Conservation (phyloP, 2,888 invertebrate species). For the Macropis europaea region DNA sequence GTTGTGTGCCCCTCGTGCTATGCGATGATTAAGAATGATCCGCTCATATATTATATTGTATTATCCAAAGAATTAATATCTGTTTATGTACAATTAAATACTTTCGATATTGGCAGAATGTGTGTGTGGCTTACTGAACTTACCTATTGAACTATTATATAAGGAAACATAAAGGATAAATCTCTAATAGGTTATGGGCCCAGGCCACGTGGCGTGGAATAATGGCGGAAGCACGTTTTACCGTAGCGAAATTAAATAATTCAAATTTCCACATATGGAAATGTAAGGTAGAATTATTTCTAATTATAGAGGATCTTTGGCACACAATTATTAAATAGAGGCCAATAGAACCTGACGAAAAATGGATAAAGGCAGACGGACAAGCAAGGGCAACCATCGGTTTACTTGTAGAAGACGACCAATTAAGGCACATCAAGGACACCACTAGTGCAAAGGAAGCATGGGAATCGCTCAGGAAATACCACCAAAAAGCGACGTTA, state of each 20-base stretch:
- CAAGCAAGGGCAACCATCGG: slow-evolving; percentile 17
- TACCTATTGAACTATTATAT: too few relatives aligned
- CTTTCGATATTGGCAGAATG: too few relatives aligned
- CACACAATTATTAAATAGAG: not conserved
- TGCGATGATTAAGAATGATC: too few relatives aligned
- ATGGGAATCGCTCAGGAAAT: slow-evolving; percentile 6
- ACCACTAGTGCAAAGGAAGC: not conserved
- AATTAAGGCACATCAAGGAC: not conserved
- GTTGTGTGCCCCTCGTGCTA: too few relatives aligned
- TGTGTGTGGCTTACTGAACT: too few relatives aligned
- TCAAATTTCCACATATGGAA: slow-evolving; percentile 6
- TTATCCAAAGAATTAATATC: too few relatives aligned
- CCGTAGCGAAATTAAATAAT: slow-evolving; percentile 15
- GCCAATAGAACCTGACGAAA: not conserved
- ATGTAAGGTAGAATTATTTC: not conserved
- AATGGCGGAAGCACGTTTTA: slow-evolving; percentile 3
- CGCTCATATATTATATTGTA: too few relatives aligned
- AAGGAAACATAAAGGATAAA: too few relatives aligned
- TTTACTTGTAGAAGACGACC: slow-evolving; percentile 7
- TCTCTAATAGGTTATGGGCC: slow-evolving; percentile 24
- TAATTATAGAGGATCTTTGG: slow-evolving; percentile 4
- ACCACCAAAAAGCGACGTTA: slow-evolving; percentile 18
- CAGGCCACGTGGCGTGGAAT: not conserved
- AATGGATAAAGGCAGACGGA: not conserved
- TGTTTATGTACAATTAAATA: too few relatives aligned